Evolutionary conservation across 2,888 invertebrate genomes (phyloP), one percentile per base, ranked within the genome.

Genomic region (Dynastes grantii): DNA sequence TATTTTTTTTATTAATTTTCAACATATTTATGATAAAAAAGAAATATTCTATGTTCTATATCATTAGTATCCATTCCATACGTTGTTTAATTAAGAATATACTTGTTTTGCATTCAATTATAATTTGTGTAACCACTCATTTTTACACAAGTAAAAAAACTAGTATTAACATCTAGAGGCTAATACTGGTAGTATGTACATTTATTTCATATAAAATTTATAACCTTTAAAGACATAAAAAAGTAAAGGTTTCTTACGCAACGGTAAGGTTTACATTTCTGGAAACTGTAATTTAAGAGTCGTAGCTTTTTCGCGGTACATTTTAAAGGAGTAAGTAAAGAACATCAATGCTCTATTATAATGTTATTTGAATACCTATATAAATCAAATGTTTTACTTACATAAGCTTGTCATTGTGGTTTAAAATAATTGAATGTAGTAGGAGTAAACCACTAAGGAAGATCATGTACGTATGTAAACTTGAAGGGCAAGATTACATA

Each of bases 131-230:
- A 61, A 75, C 40, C 45, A 63, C 29, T 61, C 61, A 61, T 63
- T 75, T 61, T 75, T 75, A 45, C 40, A 75, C 73, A 61, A 61
- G 61, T 75, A 75, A 75, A 75, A 75, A 68, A 67, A 68, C 53
- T 58, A 58, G 67, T 76, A 76, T 76, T 68, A 76, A 76, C 68
- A 76, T 55, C 68, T 76, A 76, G 45, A 76, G 68, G 68, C 76
- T 76, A 76, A 76, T 76, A 76, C 76, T 76, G 76, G 55, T 68
- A 75, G 61, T 75, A 76, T 76, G 58, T 76, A 76, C 76, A 76
- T 67, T 53, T 37, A 68, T 76, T 40, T 53, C 65, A 67, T 75
- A 61, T 75, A 75, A 75, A 61, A 61, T 75, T 75, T 37, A 27
- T 58, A 75, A 75, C 13, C 22, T 49, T 61, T 27, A 51, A 65